phyloP scores from a whole-genome alignment of 2,113 vertebrate genomes.

The Mugil cephalus region DNA sequence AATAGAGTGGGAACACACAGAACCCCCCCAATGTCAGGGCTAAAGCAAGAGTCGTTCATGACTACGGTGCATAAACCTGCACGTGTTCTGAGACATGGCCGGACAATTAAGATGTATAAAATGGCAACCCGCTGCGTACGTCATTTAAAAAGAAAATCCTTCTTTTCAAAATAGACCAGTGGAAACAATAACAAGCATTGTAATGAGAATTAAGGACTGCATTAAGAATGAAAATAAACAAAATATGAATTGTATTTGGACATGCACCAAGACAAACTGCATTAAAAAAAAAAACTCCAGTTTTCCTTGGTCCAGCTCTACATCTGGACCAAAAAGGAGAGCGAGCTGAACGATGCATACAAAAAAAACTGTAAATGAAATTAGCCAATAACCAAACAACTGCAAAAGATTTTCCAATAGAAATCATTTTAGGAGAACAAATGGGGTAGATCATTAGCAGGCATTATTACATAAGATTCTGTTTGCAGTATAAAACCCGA shows the following conservation, averaged over 20 bases:
- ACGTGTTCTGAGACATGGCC: neutral
- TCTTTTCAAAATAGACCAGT: too few relatives aligned
- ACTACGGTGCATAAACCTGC: neutral
- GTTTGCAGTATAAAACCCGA: neutral
- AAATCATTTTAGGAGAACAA: conserved; percentile 3
- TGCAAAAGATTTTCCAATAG: neutral
- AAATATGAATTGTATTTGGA: too few relatives aligned
- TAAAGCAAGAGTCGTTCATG: conserved; percentile 8
- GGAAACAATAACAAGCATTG: neutral
- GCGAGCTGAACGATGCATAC: neutral
- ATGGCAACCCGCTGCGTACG: neutral
- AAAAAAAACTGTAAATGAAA: conserved; percentile 6
- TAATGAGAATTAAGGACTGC: neutral
- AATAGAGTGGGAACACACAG: conserved; percentile 28
- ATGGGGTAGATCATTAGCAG: neutral
- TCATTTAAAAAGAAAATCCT: too few relatives aligned
- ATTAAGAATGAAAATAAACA: too few relatives aligned
- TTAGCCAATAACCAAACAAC: neutral
- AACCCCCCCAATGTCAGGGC: conserved; percentile 9
- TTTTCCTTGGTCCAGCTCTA: too few relatives aligned
- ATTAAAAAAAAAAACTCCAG: too few relatives aligned
- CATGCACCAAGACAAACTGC: too few relatives aligned
- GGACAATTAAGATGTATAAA: neutral
- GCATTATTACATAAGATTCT: too few relatives aligned
- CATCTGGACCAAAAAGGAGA: neutral